Evolutionary conservation across 1,140 invertebrate genomes (phyloP).

Genomic region (Andricus grossulariae): DNA sequence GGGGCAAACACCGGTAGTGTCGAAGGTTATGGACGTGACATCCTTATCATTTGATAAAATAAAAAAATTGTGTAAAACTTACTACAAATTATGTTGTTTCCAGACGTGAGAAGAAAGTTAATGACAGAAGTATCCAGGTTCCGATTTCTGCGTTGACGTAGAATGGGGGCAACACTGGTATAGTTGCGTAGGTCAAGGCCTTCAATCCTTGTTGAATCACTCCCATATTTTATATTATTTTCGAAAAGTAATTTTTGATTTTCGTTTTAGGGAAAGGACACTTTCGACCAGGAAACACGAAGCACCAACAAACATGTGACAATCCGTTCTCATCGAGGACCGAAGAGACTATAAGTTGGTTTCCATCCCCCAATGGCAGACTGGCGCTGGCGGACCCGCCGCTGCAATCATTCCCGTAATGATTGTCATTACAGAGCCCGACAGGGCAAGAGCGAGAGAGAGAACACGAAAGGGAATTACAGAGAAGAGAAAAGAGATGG

Average conservation of each 20-base stretch:
- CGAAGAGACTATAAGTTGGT: slow-evolving; percentile 65
- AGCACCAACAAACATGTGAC: slow-evolving; percentile 50
- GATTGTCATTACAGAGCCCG: slow-evolving; percentile 72
- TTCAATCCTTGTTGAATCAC: too few species aligned
- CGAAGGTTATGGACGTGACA: too few species aligned
- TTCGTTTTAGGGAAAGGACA: background rate
- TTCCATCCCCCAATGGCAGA: slow-evolving; percentile 70
- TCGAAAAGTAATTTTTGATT: background rate
- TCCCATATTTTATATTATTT: too few species aligned
- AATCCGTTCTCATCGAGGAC: slow-evolving; percentile 70
- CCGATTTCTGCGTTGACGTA: too few species aligned
- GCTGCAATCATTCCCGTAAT: slow-evolving; percentile 73
- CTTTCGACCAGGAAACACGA: background rate
- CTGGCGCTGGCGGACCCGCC: slow-evolving; percentile 59
- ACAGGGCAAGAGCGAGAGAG: slow-evolving; percentile 55
- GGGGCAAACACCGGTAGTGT: too few species aligned
- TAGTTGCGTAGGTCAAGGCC: too few species aligned
- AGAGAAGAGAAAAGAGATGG: slow-evolving; percentile 36
- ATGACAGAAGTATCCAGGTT: too few species aligned
- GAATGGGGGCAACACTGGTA: too few species aligned
- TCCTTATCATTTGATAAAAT: too few species aligned
- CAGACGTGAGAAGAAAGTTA: too few species aligned
- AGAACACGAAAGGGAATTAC: slow-evolving; percentile 46
- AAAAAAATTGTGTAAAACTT: too few species aligned
- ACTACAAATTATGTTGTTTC: too few species aligned